Evolutionary conservation across 2,113 vertebrate species (phyloP), one percentile per base, ranked within the genome.

Genomic region (Zeus faber): DNA sequence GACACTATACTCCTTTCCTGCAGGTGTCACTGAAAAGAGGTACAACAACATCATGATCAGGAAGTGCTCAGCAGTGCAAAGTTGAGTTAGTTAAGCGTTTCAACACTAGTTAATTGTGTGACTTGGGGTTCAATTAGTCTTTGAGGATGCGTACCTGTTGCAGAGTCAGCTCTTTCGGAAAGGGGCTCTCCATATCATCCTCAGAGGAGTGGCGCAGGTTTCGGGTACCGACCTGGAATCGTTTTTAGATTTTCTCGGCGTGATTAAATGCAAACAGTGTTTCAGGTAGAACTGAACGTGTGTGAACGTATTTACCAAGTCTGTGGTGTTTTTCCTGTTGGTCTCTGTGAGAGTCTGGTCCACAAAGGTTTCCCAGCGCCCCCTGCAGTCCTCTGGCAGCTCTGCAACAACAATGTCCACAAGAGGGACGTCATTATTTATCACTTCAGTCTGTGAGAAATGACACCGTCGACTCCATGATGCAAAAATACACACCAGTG

Each of bases 351-450:
- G 68, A 0, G 93, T 96, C 79, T 96, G 93, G 40, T 94, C 94
- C 39, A 99, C 94, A 17, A 99, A 99, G 23, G 88, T 95, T 80
- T 97, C 95, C 96, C 95, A 99, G 40, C 94, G 92, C 26, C 94
- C 94, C 39, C 91, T 89, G 76, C 89, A 98, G 55, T 97, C 95
- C n/a, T 91, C 93, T 0, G 95, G 94, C 1, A 99, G 89, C 58
- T 93, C 96, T 98, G 84, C 0, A 82, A 0, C 33, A 20, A 80
- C 49, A 62, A 31, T 10, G 4, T 14, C 24, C 7, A 67, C 18
- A 59, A 52, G 2, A 59, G 21, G 3, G 41, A 7, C 16, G 10
- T 1, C 18, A n/a, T 48, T 25, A n/a, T n/a, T n/a, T n/a, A n/a
- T n/a, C n/a, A n/a, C n/a, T n/a, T n/a, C n/a, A n/a, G n/a, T n/a